Base-by-base conservation (phyloP, 1,140 invertebrate genomes). In the Aradophagus sp. region DNA sequence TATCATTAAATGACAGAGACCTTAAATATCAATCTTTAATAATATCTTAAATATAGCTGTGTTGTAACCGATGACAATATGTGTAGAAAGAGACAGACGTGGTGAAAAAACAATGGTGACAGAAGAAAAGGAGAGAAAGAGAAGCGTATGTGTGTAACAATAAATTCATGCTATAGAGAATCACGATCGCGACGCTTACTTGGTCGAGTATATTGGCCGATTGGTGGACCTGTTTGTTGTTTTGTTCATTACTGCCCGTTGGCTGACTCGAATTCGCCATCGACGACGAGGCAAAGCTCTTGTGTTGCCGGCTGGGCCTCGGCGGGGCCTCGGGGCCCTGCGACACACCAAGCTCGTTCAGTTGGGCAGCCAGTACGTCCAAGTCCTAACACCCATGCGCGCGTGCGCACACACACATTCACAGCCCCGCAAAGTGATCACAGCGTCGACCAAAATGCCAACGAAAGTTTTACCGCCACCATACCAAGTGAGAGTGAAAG, bases 321-420 rank as follows among this genome's bases (percentile, higher is more conserved):
- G 88, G 85, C 55, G 87, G 88, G 87, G 87, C 80, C 86, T 84
- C 77, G 83, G 88, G 53, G 88, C 86, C 61, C 87, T 87, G 78
- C 52, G 89, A 88, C 58, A 94, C 91, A 76, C 93, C 94, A 80
- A 97, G 87, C 86, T 97, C 94, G 87, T 94, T 96, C 77, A 97
- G 88, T 86, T 97, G 95, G 80, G 94, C 95, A 67, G 95, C 95
- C 79, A 97, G 86, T 82, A 93, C 92, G 86, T 97, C 95, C 87
- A 97, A 90, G 86, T 97, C 95, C 95, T 96, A 87, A 44, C 81
- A 83, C 77, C 78, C 79, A 80, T 71, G 81, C 80, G 71, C 79
- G 79, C 77, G 81, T 77, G 78, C 77, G 81, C 80, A 70, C 79
- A 79, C 77, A 82, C 78, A 79, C 77, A 75, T 77, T 80, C 74